These are phyloP conservation scores for Drosophila pallidifrons DNA, from an alignment of 1,140 invertebrate species.

Conservation along the genomic window DNA sequence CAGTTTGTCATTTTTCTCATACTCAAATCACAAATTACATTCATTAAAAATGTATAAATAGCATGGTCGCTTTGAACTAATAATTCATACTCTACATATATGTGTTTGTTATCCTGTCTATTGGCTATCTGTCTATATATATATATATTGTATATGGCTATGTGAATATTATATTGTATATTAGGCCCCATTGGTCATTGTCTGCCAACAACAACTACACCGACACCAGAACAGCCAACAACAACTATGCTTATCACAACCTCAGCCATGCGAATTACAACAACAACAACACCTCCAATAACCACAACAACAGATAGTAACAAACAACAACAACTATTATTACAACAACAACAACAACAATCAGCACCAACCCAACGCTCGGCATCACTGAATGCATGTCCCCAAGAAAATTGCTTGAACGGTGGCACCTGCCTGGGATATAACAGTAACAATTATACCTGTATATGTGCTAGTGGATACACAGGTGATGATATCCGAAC, in stretches of 20 bases:
- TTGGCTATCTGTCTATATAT: conserved; percentile 33
- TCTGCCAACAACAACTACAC: conserved; percentile 74
- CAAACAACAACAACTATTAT: conserved; percentile 48
- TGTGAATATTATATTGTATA: conserved; percentile 44
- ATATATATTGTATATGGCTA: conserved; percentile 46
- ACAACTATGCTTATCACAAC: conserved; percentile 49
- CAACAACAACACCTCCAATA: conserved; percentile 59
- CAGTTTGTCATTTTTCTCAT: background rate
- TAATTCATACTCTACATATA: conserved; percentile 17
- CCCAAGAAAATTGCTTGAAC: conserved; percentile 84
- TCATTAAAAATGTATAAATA: background rate
- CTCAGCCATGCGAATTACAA: conserved; percentile 53
- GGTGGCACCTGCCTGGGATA: conserved; percentile 85
- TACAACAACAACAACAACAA: conserved; percentile 57
- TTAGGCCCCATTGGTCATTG: conserved; percentile 84
- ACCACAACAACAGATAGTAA: conserved; percentile 56
- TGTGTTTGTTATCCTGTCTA: conserved; percentile 24
- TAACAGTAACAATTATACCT: conserved; percentile 85
- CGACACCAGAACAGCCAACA: conserved; percentile 64
- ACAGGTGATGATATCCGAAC: conserved; percentile 79
- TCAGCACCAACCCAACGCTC: conserved; percentile 66
- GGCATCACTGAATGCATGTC: conserved; percentile 83
- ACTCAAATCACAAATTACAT: background rate
- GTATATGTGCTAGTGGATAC: conserved; percentile 86
- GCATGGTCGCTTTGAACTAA: conserved; percentile 19